Percentiles rank a stretch among this genome's conserved stretches.
These are phyloP conservation scores for Bellardia bayeri DNA, from an alignment of 2,888 invertebrate species.

Conservation along the genomic window DNA sequence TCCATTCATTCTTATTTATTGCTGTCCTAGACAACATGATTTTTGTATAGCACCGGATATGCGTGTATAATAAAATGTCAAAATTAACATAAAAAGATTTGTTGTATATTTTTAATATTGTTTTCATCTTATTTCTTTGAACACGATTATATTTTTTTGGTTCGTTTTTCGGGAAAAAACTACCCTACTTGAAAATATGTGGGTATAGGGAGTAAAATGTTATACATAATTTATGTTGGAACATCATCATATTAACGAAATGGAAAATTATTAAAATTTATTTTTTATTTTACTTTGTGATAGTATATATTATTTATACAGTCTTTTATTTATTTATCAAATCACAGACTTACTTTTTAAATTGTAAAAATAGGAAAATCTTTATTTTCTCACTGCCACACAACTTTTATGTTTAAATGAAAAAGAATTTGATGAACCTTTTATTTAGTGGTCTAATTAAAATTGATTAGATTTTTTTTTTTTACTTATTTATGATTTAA, in stretches of 20 bases:
- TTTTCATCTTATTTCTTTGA: constrained; percentile 32
- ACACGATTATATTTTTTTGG: constrained; percentile 38
- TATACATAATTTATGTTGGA: constrained; percentile 78
- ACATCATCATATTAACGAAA: constrained; percentile 4
- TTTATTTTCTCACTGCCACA: not conserved
- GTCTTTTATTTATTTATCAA: not conserved
- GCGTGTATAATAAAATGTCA: constrained; percentile 53
- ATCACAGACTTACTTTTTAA: constrained; percentile 32
- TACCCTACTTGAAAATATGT: constrained; percentile 60
- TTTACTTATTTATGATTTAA: constrained; percentile 23
- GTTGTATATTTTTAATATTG: constrained; percentile 1
- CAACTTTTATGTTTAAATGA: not conserved
- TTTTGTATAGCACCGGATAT: constrained; percentile 38
- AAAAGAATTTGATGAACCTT: not conserved
- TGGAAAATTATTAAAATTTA: not conserved
- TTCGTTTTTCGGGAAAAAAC: constrained; percentile 39
- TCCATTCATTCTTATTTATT: constrained; percentile 1
- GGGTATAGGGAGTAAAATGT: constrained; percentile 74
- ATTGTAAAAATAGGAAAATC: not conserved
- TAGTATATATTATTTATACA: too few relatives aligned
- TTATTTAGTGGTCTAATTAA: not conserved
- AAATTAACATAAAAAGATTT: constrained; percentile 46
- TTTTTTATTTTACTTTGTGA: not conserved
- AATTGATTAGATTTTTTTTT: not conserved
- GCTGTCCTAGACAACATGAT: constrained; percentile 43